Base-by-base conservation (phyloP, 2,888 invertebrate species). In the Panzeria rudis region DNA sequence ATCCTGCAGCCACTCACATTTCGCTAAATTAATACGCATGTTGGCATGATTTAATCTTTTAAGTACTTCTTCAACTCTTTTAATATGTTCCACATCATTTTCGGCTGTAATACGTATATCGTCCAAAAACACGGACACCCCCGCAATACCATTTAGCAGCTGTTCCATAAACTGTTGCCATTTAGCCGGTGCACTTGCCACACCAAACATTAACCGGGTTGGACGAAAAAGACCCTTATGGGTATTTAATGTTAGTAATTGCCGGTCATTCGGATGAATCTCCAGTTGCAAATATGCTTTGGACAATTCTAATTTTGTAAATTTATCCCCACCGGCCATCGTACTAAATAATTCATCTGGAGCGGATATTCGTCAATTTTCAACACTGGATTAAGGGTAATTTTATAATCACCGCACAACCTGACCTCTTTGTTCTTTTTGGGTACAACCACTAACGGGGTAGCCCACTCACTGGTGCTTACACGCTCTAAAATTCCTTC, bases 161-260 rank as follows among this genome's bases (percentile, higher is more conserved):
- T 59, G 56, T 32, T 59, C 17, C 29, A 29, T 59, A n/a, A 59
- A 59, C 17, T 59, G n/a, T 20, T 61, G 35, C 35, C 35, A 61
- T 6, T 61, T 61, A 11, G 35, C 59, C n/a, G 35, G 59, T 0
- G 32, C 32, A 59, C 32, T 23, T 15, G 56, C 59, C 32, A 17
- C n/a, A n/a, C n/a, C n/a, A n/a, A n/a, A n/a, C n/a, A n/a, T n/a
- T n/a, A n/a, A n/a, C n/a, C n/a, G n/a, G 2, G 35, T 35, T 32
- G 29, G 59, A 11, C 13, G 3, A 11, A 35, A 59, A n/a, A 59
- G 13, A n/a, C 29, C 25, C 23, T 54, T 54, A 29, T 29, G 29
- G 15, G 54, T 54, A 54, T 54, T 35, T 17, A 59, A 32, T 7
- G 35, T 35, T 17, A 35, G 9, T 15, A 59, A 59, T 17, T 59